Conservation (phyloP, 2,113 vertebrate species). For the Aptenodytes forsteri region DNA sequence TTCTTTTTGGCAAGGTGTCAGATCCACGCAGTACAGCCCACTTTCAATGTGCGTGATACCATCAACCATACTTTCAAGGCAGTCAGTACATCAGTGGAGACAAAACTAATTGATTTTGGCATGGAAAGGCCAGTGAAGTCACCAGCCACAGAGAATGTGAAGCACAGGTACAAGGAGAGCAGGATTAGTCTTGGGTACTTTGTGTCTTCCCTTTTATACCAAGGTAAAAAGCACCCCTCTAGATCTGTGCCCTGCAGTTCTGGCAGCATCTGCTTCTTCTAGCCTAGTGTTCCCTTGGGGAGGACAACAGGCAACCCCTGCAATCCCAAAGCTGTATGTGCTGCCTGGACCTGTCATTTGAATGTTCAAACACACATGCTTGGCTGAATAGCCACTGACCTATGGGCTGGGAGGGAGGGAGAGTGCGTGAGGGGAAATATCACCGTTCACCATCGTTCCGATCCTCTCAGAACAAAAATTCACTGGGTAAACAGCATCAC, state of each 20-base stretch:
- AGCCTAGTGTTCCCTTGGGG: not conserved
- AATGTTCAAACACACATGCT: not conserved
- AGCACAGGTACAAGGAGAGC: not conserved
- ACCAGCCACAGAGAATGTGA: not conserved
- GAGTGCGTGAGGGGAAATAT: not conserved
- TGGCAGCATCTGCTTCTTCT: not conserved
- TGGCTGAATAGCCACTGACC: not conserved
- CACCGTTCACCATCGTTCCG: not conserved
- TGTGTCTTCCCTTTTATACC: not conserved
- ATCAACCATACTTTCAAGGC: not conserved
- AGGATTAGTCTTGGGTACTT: not conserved
- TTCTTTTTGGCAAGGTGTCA: not conserved
- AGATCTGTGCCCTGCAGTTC: not conserved
- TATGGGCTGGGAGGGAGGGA: fast-evolving
- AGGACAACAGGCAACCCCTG: not conserved
- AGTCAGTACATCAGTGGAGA: not conserved
- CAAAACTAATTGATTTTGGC: not conserved
- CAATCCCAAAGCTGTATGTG: not conserved
- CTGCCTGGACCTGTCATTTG: not conserved
- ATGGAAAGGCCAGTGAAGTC: not conserved
- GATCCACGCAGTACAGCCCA: not conserved
- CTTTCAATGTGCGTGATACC: not conserved
- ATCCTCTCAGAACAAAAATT: not conserved
- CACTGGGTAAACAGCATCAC: not conserved
- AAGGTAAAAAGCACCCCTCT: not conserved